phyloP scores from a whole-genome alignment of 2,797 vertebrate species.

The Pagetopsis macropterus region DNA sequence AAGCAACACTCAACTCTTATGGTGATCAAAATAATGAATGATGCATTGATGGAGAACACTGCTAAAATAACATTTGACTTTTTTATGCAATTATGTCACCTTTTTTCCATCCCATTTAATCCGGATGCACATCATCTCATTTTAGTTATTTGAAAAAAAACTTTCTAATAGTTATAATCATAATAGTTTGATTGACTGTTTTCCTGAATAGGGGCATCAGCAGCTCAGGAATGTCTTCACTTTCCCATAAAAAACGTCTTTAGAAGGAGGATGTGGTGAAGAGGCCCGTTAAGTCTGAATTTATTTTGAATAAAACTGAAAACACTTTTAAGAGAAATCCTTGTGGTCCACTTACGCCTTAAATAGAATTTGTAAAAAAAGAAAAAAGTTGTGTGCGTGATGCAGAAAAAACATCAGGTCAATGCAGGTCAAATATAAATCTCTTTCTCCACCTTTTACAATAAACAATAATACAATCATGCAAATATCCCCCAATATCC shows the following conservation, averaged over 20 bases:
- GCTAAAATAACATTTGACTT: too few relatives aligned
- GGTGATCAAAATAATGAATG: too few relatives aligned
- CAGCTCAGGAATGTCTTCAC: constrained; percentile 15
- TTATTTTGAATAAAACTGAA: not conserved
- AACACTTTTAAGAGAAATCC: constrained; percentile 13
- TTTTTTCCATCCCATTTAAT: too few relatives aligned
- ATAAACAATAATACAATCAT: too few relatives aligned
- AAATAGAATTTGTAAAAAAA: not conserved
- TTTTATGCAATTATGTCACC: too few relatives aligned
- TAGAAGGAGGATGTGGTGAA: constrained; percentile 28
- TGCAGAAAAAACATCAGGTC: not conserved
- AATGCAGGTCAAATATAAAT: not conserved
- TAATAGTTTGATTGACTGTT: too few relatives aligned
- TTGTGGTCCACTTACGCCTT: constrained; percentile 1
- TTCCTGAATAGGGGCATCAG: too few relatives aligned
- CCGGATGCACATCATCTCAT: too few relatives aligned
- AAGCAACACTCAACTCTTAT: too few relatives aligned
- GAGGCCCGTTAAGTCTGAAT: constrained; percentile 4
- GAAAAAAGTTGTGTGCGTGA: not conserved
- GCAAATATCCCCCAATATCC: not conserved
- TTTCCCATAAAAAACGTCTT: constrained; percentile 3
- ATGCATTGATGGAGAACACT: too few relatives aligned
- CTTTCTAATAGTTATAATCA: too few relatives aligned
- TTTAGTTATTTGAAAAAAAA: too few relatives aligned
- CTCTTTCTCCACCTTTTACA: not conserved